These are phyloP conservation scores for Panurus biarmicus DNA, from an alignment of 2,113 vertebrate genomes.

Conservation along the genomic window DNA sequence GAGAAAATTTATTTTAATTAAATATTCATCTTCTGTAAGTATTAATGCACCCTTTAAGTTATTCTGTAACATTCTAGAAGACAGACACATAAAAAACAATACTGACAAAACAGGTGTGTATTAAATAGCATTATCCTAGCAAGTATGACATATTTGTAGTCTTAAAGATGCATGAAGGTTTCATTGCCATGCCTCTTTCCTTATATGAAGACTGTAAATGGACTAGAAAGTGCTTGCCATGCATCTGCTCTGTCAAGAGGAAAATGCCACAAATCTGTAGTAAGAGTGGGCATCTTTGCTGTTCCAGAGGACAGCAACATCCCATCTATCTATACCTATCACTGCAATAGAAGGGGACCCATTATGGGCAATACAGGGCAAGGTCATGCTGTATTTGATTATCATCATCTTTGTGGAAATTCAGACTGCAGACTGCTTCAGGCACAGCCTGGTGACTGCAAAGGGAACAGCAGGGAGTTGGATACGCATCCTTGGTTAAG, in stretches of 20 bases:
- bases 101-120: background rate
- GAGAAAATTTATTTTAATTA: conserved; percentile 26
- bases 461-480: background rate
- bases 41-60: conserved; percentile 7
- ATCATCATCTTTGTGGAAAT: background rate
- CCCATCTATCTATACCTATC: background rate
- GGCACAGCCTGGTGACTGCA: background rate
- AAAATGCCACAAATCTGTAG: accelerated
- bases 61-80: conserved; percentile 18
- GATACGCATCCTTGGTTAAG: background rate
- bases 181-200: background rate
- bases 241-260: background rate
- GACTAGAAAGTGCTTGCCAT: background rate
- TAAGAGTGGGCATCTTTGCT: background rate
- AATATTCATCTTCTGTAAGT: background rate
- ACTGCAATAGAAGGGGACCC: accelerated
- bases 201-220: background rate
- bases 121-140: background rate
- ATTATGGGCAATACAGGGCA: background rate
- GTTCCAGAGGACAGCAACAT: background rate
- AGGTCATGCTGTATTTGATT: background rate
- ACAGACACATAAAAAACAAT: background rate
- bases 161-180: background rate
- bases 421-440: background rate
- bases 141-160: background rate